Percentiles rank a stretch among this genome's conserved stretches.
Conservation (phyloP, 2,797 vertebrate genomes). For the Ficedula albicollis region DNA sequence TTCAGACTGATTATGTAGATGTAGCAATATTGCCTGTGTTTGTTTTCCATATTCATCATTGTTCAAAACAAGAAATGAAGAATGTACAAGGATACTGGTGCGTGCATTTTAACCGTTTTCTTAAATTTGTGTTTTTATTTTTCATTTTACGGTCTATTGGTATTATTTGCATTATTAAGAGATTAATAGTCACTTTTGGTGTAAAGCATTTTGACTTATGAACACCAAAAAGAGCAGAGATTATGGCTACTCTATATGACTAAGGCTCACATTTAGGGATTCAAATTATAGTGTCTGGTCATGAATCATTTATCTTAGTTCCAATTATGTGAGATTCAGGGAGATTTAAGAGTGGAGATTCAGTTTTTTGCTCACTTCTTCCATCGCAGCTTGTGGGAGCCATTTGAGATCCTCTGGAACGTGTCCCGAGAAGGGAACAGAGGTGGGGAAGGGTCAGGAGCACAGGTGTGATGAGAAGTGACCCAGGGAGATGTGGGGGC, state of each 20-base stretch:
- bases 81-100: neutral
- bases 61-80: neutral
- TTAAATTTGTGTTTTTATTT: neutral
- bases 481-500: too few relatives aligned
- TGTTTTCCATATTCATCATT: neutral
- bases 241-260: neutral
- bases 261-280: neutral
- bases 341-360: neutral
- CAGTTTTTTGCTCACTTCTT: neutral
- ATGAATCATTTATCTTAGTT: neutral
- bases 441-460: neutral
- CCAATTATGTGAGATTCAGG: neutral
- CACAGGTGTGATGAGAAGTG: neutral
- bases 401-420: rapidly evolving
- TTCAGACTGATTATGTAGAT: neutral
- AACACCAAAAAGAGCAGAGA: neutral
- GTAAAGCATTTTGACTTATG: rapidly evolving
- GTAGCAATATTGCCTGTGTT: neutral
- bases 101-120: neutral
- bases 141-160: neutral
- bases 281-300: neutral
- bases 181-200: rapidly evolving
- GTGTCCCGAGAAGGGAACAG: neutral
- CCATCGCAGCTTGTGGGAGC: rapidly evolving
- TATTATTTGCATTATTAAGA: neutral